phyloP scores from a whole-genome alignment of 1,140 invertebrate species.

The Tetramorium alpestre region DNA sequence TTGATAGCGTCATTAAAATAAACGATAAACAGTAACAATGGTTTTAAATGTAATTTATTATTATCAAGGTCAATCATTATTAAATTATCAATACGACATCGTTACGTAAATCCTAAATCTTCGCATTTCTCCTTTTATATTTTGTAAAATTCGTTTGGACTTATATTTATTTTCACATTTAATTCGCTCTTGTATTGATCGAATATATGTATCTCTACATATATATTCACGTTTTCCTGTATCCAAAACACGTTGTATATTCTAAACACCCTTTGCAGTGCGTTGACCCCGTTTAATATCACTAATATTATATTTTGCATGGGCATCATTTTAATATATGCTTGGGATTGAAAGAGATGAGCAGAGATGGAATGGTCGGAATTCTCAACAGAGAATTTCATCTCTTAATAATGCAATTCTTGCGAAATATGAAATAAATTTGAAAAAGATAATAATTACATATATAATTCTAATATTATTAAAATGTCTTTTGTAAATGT shows the following conservation, averaged over 20 bases:
- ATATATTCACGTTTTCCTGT: background rate
- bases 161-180: background rate
- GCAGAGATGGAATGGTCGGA: background rate
- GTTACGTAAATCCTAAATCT: background rate
- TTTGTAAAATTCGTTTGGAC: background rate
- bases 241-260: background rate
- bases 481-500: background rate
- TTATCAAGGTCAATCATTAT: background rate
- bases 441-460: background rate
- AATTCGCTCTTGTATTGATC: background rate
- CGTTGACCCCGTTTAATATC: background rate
- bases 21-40: background rate
- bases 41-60: background rate
- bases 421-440: conserved; percentile 42
- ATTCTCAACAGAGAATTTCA: conserved; percentile 46
- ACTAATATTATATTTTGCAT: conserved; percentile 21
- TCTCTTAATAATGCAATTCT: conserved; percentile 25
- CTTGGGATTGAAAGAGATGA: conserved; percentile 23
- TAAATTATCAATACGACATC: background rate
- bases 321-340: conserved; percentile 42
- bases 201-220: background rate
- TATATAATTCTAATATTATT: background rate
- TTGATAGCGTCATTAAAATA: background rate
- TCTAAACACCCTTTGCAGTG: background rate
- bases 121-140: background rate